phyloP scores from a whole-genome alignment of 1,140 invertebrate species.

The Ladona fulva region DNA sequence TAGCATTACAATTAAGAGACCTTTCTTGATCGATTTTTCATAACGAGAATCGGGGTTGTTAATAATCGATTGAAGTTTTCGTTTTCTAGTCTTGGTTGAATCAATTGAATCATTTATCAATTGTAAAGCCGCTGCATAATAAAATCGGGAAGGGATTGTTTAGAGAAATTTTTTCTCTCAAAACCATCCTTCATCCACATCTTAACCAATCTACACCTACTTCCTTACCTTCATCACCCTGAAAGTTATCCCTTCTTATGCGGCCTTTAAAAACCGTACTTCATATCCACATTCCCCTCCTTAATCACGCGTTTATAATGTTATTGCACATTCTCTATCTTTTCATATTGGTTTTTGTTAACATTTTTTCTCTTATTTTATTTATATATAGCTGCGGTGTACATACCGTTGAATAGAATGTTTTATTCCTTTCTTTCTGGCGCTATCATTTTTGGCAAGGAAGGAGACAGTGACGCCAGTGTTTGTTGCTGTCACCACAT shows the following conservation, averaged over 20 bases:
- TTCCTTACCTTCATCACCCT: not conserved
- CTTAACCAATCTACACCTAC: not conserved
- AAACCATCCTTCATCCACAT: not conserved
- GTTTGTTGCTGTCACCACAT: too few species aligned
- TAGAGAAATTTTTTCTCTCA: too few species aligned
- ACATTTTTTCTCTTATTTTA: slow-evolving; percentile 5
- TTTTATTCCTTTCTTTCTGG: not conserved
- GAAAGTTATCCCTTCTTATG: not conserved
- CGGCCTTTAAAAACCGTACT: not conserved
- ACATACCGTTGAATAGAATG: not conserved
- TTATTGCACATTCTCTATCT: not conserved
- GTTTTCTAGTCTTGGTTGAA: too few species aligned
- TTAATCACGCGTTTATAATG: not conserved
- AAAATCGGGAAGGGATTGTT: too few species aligned
- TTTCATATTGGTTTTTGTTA: not conserved
- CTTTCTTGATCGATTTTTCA: too few species aligned
- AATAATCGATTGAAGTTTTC: too few species aligned
- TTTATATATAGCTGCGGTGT: slow-evolving; percentile 1
- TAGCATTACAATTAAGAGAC: too few species aligned
- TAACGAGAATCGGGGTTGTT: too few species aligned
- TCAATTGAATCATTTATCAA: too few species aligned
- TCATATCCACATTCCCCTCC: not conserved
- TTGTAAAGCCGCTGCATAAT: too few species aligned
- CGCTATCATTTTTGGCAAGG: not conserved
- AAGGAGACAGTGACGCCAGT: not conserved